Base-by-base conservation (phyloP, 2,797 vertebrate genomes). In the Gymnothorax reevesii region DNA sequence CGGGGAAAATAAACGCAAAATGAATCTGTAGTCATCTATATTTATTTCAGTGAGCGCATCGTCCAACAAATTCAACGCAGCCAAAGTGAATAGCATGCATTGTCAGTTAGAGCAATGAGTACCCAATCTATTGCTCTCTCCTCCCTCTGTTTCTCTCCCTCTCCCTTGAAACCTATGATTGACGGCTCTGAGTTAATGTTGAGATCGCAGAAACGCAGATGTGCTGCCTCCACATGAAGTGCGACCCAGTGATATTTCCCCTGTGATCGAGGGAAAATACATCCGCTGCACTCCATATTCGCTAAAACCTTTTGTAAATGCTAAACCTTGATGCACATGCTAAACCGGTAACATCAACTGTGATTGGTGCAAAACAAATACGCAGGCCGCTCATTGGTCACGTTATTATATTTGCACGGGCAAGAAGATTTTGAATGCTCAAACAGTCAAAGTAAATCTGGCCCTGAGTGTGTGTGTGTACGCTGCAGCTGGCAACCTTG, bases 21-120 rank as follows among this genome's bases (percentile, higher is more conserved):
- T 79, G 49, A 55, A 42, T 42, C 20, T 80, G 17, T 22, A 55
- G 42, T 80, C 49, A 20, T 79, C 22, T 54, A 55, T 20, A 80
- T 80, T 77, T 55, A 42, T 20, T 55, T 54, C 77, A n/a, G 77
- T 80, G n/a, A 80, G n/a, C 55, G 77, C 7, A n/a, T 54, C 77
- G 9, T 80, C 9, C 6, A 22, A 3, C n/a, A 20, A 15, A 12
- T 75, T 27, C 33, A 42, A 75, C 33, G 27, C 12, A 22, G n/a
- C 15, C 77, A 17, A 55, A 71, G 5, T 25, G 77, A 8, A 55
- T 54, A 22, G 6, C 49, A 22, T 9, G 49, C 42, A 54, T 79
- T 54, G 54, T 80, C 77, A 55, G 20, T 22, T 22, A 80, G 77
- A 8, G 12, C 77, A 20, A 55, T 80, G 25, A 20, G 20, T 7